Conservation (phyloP, 2,888 invertebrate species). For the Drosophila siamana region DNA sequence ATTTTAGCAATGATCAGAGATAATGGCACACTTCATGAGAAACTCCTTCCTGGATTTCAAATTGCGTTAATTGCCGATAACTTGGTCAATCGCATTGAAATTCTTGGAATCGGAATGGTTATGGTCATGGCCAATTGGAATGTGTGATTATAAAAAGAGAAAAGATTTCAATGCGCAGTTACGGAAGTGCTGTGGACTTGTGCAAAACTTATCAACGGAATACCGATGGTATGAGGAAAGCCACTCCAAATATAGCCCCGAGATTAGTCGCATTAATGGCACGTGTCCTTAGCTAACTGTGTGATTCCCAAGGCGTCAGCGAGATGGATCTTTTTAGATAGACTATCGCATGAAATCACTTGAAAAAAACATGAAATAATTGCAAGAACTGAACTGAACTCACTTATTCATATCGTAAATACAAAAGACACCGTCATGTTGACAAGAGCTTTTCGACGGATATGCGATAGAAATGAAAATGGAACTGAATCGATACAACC, state of each 20-base stretch:
- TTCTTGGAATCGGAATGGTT: constrained; percentile 46
- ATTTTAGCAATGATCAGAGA: constrained; percentile 18
- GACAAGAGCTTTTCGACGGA: constrained; percentile 42
- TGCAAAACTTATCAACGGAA: constrained; percentile 29
- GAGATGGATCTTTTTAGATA: not conserved
- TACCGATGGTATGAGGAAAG: constrained; percentile 30
- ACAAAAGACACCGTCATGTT: constrained; percentile 41
- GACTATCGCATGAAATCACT: not conserved
- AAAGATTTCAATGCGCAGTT: constrained; percentile 37
- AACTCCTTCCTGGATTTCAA: constrained; percentile 2
- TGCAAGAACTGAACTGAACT: no score
- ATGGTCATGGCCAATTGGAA: constrained; percentile 57
- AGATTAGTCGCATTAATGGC: constrained; percentile 14
- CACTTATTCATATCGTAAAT: no score
- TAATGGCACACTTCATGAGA: constrained; percentile 19
- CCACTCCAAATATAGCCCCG: not conserved
- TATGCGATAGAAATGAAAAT: constrained; percentile 34
- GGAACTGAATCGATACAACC: constrained; percentile 30
- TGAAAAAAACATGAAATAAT: not conserved
- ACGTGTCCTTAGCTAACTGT: not conserved
- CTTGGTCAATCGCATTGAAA: constrained; percentile 13
- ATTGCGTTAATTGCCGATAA: constrained; percentile 15
- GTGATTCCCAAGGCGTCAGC: not conserved
- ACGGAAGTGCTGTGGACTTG: constrained; percentile 44
- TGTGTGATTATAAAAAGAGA: constrained; percentile 28